Conservation (phyloP, 2,113 vertebrate genomes). For the Drymodes brunneopygia region DNA sequence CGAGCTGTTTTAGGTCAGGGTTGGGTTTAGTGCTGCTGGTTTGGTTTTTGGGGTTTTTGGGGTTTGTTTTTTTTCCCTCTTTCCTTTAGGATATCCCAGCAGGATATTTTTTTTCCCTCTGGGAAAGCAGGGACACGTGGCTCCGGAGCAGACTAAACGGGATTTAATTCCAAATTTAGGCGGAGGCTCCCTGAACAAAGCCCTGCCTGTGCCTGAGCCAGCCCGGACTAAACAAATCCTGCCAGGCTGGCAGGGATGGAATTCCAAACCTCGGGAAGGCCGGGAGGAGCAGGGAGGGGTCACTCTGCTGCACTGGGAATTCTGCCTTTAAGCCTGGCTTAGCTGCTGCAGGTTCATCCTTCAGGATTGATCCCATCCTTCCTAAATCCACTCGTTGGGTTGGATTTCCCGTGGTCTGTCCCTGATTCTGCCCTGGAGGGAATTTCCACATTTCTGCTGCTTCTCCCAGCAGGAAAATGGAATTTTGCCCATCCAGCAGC, state of each 20-base stretch:
- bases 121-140: neutral
- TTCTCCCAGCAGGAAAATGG: neutral
- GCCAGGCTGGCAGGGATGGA: conserved; percentile 14
- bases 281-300: too few species aligned
- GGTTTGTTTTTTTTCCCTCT: neutral
- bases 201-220: conserved; percentile 54
- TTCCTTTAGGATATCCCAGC: neutral
- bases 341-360: neutral
- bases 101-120: neutral
- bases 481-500: neutral
- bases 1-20: neutral
- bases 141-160: neutral
- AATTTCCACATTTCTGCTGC: too few species aligned
- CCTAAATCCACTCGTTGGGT: neutral
- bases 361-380: neutral
- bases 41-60: neutral
- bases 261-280: conserved; percentile 37
- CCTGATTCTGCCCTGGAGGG: neutral
- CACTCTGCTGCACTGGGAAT: neutral
- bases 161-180: conserved; percentile 62
- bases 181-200: conserved; percentile 61
- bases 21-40: neutral
- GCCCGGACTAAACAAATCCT: conserved; percentile 14
- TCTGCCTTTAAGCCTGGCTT: neutral
- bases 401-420: accelerated